phyloP scores from a whole-genome alignment of 2,113 vertebrate species.

The Sander vitreus region DNA sequence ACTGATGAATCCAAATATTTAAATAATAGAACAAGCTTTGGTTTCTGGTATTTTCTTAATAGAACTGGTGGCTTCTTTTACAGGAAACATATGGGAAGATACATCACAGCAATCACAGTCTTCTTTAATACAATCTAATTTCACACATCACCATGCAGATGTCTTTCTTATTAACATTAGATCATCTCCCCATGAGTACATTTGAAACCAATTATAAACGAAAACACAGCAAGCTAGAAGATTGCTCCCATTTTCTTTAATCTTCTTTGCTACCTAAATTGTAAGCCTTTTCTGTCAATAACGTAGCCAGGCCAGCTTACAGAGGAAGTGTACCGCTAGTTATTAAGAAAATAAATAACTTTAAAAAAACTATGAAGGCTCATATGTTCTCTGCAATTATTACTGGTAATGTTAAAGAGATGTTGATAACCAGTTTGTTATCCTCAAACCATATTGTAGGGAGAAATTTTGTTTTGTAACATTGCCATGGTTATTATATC shows the following conservation, averaged over 20 bases:
- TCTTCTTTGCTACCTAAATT: constrained; percentile 59
- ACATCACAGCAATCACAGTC: constrained; percentile 27
- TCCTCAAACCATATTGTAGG: background rate
- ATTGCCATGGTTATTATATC: background rate
- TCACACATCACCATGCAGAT: constrained; percentile 64
- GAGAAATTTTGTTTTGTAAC: background rate
- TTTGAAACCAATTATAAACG: constrained; percentile 53
- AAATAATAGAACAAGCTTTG: background rate
- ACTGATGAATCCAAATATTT: background rate
- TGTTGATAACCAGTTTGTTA: background rate
- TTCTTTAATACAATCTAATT: constrained; percentile 59
- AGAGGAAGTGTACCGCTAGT: constrained; percentile 5
- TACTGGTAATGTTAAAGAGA: background rate
- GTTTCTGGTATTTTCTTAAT: constrained; percentile 6
- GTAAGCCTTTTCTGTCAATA: constrained; percentile 35
- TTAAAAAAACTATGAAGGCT: background rate
- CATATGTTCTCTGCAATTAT: background rate
- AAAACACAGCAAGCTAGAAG: constrained; percentile 58
- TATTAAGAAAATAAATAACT: background rate
- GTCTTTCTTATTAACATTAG: constrained; percentile 59
- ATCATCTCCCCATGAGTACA: constrained; percentile 47
- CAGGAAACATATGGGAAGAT: constrained; percentile 22
- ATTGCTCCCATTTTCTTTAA: constrained; percentile 64
- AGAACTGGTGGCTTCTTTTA: background rate
- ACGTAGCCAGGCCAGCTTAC: constrained; percentile 4